A percentile compares a stretch with the other conserved stretches of the same genome.
Evolutionary conservation across 2,797 vertebrate species (phyloP).

Genomic region (Sebastes variabilis): DNA sequence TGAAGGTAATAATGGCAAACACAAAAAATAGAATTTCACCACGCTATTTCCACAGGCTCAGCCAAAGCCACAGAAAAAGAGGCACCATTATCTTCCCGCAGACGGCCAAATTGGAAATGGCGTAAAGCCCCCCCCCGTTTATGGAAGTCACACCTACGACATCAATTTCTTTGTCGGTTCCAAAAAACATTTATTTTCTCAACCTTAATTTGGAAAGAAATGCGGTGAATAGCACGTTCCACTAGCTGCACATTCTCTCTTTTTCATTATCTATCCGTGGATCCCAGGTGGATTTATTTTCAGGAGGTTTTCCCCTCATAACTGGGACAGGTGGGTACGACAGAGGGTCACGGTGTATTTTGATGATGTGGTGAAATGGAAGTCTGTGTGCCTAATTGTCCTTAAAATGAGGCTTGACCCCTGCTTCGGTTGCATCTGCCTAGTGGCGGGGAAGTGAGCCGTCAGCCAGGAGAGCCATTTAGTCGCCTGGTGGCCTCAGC

Average conservation of each 20-base stretch:
- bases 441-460: slow-evolving; percentile 25
- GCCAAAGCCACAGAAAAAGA: slow-evolving; percentile 27
- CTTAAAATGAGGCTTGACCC: slow-evolving; percentile 59
- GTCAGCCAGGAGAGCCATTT: slow-evolving; percentile 38
- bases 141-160: slow-evolving; percentile 12
- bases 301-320: background rate
- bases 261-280: background rate
- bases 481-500: slow-evolving; percentile 13
- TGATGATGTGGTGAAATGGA: slow-evolving; percentile 42
- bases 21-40: slow-evolving; percentile 13
- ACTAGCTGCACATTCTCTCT: background rate
- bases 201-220: background rate
- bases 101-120: slow-evolving; percentile 44
- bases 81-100: slow-evolving; percentile 41
- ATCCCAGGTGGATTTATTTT: background rate
- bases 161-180: slow-evolving; percentile 25
- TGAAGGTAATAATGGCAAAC: slow-evolving; percentile 24
- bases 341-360: slow-evolving; percentile 5
- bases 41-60: slow-evolving; percentile 20
- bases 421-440: slow-evolving; percentile 53
- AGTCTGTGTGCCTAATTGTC: slow-evolving; percentile 56
- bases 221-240: background rate
- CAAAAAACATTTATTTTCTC: slow-evolving; percentile 26
- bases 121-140: slow-evolving; percentile 12
- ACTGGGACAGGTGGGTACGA: background rate